Conservation (phyloP, 2,888 invertebrate genomes). For the Congeria kusceri region DNA sequence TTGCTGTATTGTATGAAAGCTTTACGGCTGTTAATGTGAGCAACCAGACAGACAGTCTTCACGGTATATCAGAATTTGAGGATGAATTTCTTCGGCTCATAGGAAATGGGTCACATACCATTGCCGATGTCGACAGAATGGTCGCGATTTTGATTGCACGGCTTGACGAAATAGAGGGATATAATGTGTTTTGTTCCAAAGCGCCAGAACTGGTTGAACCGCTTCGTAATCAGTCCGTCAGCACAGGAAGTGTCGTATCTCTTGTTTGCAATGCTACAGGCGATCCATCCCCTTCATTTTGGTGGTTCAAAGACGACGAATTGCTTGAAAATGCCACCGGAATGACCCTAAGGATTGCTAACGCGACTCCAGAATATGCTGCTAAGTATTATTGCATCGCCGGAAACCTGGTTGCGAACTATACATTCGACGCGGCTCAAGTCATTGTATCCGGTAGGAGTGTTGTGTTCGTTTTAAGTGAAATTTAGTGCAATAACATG, state of each 20-base stretch:
- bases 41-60: not conserved
- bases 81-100: not conserved
- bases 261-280: constrained; percentile 36
- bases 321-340: constrained; percentile 5
- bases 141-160: not conserved
- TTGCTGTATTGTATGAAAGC: constrained; percentile 34
- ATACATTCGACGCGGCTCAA: not conserved
- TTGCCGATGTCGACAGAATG: not conserved
- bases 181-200: not conserved
- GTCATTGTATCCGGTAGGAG: not conserved
- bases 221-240: not conserved
- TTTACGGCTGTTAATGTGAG: not conserved
- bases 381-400: constrained; percentile 18
- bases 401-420: constrained; percentile 36
- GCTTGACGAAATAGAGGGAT: not conserved
- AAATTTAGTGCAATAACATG: no score
- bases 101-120: constrained; percentile 6
- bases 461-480: no score
- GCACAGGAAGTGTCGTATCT: constrained; percentile 14
- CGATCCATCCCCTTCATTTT: constrained; percentile 32
- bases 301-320: constrained; percentile 47
- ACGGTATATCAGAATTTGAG: not conserved
- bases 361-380: constrained; percentile 6
- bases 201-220: not conserved
- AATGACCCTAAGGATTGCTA: constrained; percentile 22